phyloP scores from a whole-genome alignment of 2,113 vertebrate species.

The Okapia johnstoni region DNA sequence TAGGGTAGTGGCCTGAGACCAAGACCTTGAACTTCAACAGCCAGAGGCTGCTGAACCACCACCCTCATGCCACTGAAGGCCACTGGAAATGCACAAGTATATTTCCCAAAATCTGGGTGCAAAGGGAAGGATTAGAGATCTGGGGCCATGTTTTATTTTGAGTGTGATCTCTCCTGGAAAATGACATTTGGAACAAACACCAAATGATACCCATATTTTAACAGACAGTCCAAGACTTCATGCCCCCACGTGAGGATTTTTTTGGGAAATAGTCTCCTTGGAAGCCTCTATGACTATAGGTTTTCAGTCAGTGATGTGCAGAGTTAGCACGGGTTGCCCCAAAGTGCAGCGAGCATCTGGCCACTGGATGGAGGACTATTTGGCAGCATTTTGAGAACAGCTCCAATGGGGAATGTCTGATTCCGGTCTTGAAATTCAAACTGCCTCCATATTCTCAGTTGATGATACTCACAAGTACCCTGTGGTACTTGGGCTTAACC shows the following conservation, averaged over 20 bases:
- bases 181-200: neutral
- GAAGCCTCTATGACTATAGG: neutral
- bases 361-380: neutral
- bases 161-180: neutral
- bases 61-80: neutral
- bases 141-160: neutral
- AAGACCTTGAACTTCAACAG: accelerated
- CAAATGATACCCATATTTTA: neutral
- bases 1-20: too few species aligned
- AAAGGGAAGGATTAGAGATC: neutral
- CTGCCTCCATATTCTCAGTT: neutral
- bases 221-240: neutral
- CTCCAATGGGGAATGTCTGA: neutral
- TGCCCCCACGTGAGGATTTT: neutral
- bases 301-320: neutral
- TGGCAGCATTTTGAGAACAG: neutral
- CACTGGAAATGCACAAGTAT: neutral
- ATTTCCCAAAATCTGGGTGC: neutral
- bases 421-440: neutral
- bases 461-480: neutral
- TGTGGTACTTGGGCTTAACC: neutral
- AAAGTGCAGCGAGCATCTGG: too few species aligned
- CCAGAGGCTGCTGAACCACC: neutral
- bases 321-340: neutral
- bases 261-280: neutral